A percentile compares a stretch with the other conserved stretches of the same genome.
These are phyloP conservation scores for Heliconius congener DNA, from an alignment of 1,140 invertebrate genomes.

Conservation along the genomic window DNA sequence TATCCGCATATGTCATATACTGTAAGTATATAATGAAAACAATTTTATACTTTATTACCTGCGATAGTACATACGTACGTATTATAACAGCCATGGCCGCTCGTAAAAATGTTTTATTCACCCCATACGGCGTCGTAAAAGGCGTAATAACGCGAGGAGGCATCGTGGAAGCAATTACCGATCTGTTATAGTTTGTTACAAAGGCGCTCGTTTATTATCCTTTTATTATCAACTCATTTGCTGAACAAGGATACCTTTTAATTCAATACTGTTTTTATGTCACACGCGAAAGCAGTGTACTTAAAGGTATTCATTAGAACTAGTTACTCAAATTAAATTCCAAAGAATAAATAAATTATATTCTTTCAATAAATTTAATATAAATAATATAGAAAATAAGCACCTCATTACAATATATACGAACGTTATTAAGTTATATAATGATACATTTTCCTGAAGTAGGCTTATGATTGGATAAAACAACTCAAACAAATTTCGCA, in stretches of 20 bases:
- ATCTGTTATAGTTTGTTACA: conserved; percentile 81
- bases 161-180: conserved; percentile 80
- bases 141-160: conserved; percentile 79
- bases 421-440: neutral
- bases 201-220: conserved; percentile 78
- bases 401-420: neutral
- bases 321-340: conserved; percentile 4
- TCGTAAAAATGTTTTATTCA: conserved; percentile 81
- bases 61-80: conserved; percentile 48
- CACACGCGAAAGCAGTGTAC: conserved; percentile 11
- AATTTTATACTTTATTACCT: conserved; percentile 47
- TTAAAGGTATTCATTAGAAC: conserved; percentile 20
- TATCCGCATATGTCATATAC: neutral
- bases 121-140: conserved; percentile 80
- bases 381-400: neutral
- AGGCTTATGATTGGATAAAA: conserved; percentile 54
- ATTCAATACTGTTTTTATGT: conserved; percentile 59
- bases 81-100: conserved; percentile 76
- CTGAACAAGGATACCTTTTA: conserved; percentile 74
- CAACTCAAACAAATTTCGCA: conserved; percentile 50
- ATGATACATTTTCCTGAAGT: neutral
- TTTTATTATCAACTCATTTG: conserved; percentile 80
- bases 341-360: neutral
- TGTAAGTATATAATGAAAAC: conserved; percentile 9
- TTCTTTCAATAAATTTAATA: neutral